A percentile compares a stretch with the other conserved stretches of the same genome.
phyloP scores from a whole-genome alignment of 2,797 vertebrate genomes.

The Eulemur rubriventer region DNA sequence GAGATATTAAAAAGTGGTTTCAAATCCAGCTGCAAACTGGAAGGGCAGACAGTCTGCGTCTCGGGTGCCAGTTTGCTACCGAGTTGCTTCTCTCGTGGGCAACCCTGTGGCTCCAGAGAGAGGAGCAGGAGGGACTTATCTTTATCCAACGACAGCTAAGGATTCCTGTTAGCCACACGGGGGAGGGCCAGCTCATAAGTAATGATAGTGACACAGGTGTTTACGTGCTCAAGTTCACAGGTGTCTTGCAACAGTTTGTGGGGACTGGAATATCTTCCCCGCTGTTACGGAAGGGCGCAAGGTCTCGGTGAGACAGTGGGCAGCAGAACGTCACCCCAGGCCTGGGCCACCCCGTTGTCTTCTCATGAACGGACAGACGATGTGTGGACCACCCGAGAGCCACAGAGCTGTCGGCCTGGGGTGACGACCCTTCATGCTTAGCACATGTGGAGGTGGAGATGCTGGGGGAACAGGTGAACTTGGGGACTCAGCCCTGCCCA shows the following conservation, averaged over 20 bases:
- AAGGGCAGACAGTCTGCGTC: not conserved
- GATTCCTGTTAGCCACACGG: not conserved
- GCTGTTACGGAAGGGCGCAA: not conserved
- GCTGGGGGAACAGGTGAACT: not conserved
- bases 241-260: not conserved
- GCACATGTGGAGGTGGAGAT: not conserved
- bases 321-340: accelerated
- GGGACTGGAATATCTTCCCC: not conserved
- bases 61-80: no score
- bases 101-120: not conserved
- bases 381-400: accelerated
- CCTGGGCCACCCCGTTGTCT: not conserved
- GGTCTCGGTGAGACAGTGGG: not conserved
- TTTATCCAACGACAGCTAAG: not conserved
- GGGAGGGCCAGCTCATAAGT: not conserved
- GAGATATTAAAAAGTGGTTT: not conserved
- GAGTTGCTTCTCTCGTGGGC: not conserved
- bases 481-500: not conserved
- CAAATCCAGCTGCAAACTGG: not conserved
- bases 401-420: accelerated
- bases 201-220: not conserved
- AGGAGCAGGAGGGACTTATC: not conserved
- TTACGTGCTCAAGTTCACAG: accelerated
- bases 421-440: accelerated
- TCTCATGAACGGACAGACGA: not conserved